These are phyloP conservation scores for Oenanthe melanoleuca DNA, from an alignment of 2,113 vertebrate species.

Conservation along the genomic window DNA sequence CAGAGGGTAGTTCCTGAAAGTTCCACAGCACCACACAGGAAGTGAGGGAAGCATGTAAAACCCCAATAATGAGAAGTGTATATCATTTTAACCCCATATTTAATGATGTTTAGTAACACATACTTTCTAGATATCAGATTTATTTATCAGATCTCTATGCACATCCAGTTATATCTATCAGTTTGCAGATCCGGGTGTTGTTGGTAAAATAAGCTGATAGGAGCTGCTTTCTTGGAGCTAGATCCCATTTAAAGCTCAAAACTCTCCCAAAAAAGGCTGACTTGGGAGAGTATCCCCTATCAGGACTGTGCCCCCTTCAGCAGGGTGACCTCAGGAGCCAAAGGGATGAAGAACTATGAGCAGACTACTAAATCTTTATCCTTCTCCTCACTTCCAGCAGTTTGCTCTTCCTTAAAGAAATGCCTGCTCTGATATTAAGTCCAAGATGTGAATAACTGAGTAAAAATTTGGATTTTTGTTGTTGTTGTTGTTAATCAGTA, in stretches of 20 bases:
- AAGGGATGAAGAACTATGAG: not conserved
- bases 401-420: not conserved
- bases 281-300: rapidly evolving
- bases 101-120: rapidly evolving
- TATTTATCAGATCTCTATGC: not conserved
- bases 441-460: not conserved
- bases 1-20: not conserved
- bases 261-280: not conserved
- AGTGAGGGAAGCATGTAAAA: not conserved
- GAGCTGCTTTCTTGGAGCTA: not conserved
- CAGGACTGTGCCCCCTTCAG: not conserved
- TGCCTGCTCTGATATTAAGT: not conserved
- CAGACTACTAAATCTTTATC: not conserved
- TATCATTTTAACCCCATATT: not conserved
- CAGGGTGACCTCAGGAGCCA: not conserved
- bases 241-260: not conserved
- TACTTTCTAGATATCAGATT: not conserved
- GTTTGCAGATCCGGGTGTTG: not conserved
- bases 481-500: not conserved
- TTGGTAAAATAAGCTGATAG: not conserved
- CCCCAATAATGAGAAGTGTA: rapidly evolving
- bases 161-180: not conserved
- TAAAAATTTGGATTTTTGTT: not conserved
- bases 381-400: not conserved
- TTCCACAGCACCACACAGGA: rapidly evolving